phyloP scores from a whole-genome alignment of 2,888 invertebrate genomes.

The Trichacis sp. region DNA sequence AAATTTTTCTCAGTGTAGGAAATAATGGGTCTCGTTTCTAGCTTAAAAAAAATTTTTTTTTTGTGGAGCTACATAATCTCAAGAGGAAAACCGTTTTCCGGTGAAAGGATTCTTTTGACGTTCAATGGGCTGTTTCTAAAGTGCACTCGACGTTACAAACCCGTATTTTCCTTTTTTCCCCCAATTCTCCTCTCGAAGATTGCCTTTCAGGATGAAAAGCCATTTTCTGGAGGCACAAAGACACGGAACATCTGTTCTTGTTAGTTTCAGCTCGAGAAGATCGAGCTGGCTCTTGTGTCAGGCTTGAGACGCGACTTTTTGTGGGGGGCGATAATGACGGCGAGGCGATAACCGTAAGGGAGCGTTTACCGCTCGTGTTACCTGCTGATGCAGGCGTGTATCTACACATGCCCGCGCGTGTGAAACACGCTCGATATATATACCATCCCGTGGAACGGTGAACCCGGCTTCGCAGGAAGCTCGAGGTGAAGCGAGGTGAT shows the following conservation, averaged over 20 bases:
- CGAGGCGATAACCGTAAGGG: slow-evolving; percentile 15
- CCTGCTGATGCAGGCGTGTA: slow-evolving; percentile 19
- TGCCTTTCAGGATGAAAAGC: neutral
- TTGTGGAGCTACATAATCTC: no score
- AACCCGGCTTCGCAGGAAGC: slow-evolving; percentile 47
- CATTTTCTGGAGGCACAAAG: neutral
- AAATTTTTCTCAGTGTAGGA: no score
- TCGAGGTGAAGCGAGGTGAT: slow-evolving; percentile 59
- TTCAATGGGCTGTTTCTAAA: no score
- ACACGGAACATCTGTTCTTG: slow-evolving; percentile 10
- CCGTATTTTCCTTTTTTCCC: no score
- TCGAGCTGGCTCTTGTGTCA: slow-evolving; percentile 1
- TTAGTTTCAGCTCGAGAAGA: slow-evolving; percentile 4
- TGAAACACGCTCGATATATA: slow-evolving; percentile 23
- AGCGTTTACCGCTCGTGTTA: slow-evolving; percentile 32
- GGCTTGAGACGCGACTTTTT: slow-evolving; percentile 4
- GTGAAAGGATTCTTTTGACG: no score
- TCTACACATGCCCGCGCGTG: slow-evolving; percentile 13
- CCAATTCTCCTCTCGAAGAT: no score
- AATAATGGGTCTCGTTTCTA: no score
- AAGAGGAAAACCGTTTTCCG: no score
- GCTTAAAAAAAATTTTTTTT: no score
- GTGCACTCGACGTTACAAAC: no score
- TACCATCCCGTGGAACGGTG: slow-evolving; percentile 45
- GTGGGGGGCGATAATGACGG: slow-evolving; percentile 5